A percentile compares a stretch with the other conserved stretches of the same genome.
phyloP scores from a whole-genome alignment of 1,140 invertebrate genomes.

The Acromyrmex charruanus region DNA sequence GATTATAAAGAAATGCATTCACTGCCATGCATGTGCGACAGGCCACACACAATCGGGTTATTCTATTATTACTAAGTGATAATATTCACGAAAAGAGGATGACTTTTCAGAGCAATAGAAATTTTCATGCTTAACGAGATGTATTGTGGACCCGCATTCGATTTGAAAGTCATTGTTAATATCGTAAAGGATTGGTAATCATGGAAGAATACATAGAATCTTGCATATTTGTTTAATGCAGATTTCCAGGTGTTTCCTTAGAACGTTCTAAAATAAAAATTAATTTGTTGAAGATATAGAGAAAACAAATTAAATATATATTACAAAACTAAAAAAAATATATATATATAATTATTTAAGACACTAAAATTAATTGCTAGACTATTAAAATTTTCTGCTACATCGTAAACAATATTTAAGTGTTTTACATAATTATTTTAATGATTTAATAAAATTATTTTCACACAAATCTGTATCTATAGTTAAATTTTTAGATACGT shows the following conservation, averaged over 20 bases:
- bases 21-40: neutral
- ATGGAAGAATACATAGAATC: constrained; percentile 12
- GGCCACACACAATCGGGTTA: neutral
- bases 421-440: too few species aligned
- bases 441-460: too few species aligned
- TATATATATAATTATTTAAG: neutral
- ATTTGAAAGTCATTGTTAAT: constrained; percentile 30
- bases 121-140: constrained; percentile 45
- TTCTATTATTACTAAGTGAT: constrained; percentile 13
- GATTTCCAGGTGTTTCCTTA: neutral
- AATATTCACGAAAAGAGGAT: neutral
- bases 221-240: constrained; percentile 22
- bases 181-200: neutral
- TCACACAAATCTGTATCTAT: neutral
- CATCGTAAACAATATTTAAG: too few species aligned
- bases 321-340: neutral
- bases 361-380: too few species aligned
- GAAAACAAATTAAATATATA: too few species aligned
- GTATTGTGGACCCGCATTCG: constrained; percentile 26
- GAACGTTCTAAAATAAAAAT: neutral
- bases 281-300: neutral
- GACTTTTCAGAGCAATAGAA: neutral
- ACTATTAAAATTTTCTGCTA: too few species aligned
- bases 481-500: too few species aligned
- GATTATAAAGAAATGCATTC: neutral